phyloP scores from a whole-genome alignment of 1,140 invertebrate genomes.

The Pseudomyrmex dendroicus region DNA sequence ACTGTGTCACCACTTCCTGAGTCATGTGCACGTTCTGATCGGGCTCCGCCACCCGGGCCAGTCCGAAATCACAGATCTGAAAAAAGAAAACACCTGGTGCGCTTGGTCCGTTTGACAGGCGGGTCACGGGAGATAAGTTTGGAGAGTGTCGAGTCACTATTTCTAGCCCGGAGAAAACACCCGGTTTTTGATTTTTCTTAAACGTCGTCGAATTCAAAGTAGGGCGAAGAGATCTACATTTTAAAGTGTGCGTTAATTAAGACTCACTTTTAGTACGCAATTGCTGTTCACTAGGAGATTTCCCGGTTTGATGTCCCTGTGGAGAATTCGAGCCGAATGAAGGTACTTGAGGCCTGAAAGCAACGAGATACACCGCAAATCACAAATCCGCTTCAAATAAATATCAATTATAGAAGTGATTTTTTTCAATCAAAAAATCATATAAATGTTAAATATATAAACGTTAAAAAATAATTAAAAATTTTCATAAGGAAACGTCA shows the following conservation, averaged over 20 bases:
- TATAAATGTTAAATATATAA: too few relatives aligned
- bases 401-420: too few relatives aligned
- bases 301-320: conserved; percentile 99
- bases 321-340: conserved; percentile 98
- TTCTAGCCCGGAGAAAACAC: neutral
- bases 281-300: conserved; percentile 99
- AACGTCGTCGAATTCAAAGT: neutral
- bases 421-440: too few relatives aligned
- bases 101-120: neutral
- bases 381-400: neutral
- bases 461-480: too few relatives aligned
- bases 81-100: conserved; percentile 41
- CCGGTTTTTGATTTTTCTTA: neutral
- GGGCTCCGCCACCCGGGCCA: conserved; percentile 97
- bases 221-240: neutral
- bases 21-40: conserved; percentile 98
- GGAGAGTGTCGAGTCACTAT: neutral
- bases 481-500: neutral
- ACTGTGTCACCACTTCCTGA: conserved; percentile 99
- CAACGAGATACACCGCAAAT: conserved; percentile 59
- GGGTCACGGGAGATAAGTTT: neutral
- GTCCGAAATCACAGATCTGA: conserved; percentile 98
- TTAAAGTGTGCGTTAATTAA: neutral
- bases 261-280: conserved; percentile 96
- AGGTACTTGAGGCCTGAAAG: conserved; percentile 97